A percentile compares a stretch with the other conserved stretches of the same genome.
Evolutionary conservation across 1,140 invertebrate species (phyloP).

Genomic region (Macrocentrus cingulum): DNA sequence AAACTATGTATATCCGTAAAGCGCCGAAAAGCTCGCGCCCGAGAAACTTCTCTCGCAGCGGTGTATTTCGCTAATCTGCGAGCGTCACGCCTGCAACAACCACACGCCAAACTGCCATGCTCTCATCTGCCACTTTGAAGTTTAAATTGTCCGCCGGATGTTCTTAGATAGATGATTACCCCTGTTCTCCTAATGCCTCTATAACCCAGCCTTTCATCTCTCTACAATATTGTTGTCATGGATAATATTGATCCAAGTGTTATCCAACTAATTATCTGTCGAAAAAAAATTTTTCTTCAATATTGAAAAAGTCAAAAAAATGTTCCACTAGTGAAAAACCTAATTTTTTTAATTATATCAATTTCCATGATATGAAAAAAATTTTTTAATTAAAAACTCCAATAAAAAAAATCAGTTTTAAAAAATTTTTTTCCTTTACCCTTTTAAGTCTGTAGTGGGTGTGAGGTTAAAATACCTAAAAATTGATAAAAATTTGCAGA

Average conservation of each 20-base stretch:
- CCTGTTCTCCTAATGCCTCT: neutral
- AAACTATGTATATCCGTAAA: slow-evolving; percentile 5
- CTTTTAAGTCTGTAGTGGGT: too few species aligned
- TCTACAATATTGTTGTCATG: slow-evolving; percentile 2
- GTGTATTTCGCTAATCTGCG: slow-evolving; percentile 23
- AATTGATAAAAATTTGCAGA: too few species aligned
- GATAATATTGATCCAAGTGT: slow-evolving; percentile 8
- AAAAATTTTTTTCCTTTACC: too few species aligned
- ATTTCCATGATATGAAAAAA: too few species aligned
- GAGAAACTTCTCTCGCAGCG: slow-evolving; percentile 15
- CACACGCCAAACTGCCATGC: neutral
- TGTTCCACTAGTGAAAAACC: too few species aligned
- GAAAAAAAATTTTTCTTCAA: too few species aligned
- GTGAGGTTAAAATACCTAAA: too few species aligned
- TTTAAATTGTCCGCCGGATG: slow-evolving; percentile 24
- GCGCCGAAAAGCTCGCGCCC: slow-evolving; percentile 6
- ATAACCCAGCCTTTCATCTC: slow-evolving; percentile 11
- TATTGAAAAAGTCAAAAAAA: too few species aligned
- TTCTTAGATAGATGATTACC: slow-evolving; percentile 12
- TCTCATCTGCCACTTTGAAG: slow-evolving; percentile 13
- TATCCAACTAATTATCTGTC: too few species aligned
- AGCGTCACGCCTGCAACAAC: neutral
- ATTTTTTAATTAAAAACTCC: too few species aligned
- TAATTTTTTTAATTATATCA: too few species aligned
- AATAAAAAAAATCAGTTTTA: too few species aligned